Evolutionary conservation across 2,797 vertebrate genomes (phyloP).

Genomic region (Austrolebias charrua): DNA sequence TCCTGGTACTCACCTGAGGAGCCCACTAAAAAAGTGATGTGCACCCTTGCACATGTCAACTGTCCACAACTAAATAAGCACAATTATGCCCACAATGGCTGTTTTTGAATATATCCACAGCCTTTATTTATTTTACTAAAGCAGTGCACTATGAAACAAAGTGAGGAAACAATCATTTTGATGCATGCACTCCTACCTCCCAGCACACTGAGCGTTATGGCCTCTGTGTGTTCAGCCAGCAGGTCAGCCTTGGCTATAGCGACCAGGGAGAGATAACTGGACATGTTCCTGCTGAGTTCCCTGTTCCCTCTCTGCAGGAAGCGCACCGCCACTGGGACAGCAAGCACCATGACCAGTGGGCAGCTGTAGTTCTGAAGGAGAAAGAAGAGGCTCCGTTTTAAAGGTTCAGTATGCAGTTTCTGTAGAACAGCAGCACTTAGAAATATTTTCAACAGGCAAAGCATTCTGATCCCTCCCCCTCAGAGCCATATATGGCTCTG

Average conservation of each 20-base stretch:
- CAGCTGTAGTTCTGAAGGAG: conserved; percentile 87
- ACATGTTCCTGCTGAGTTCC: conserved; percentile 94
- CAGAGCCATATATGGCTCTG: no score
- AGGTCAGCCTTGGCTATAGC: conserved; percentile 89
- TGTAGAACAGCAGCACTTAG: no score
- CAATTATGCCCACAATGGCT: not conserved
- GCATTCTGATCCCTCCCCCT: no score
- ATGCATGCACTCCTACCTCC: conserved; percentile 81
- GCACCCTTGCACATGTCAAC: conserved; percentile 4
- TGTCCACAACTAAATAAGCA: conserved; percentile 27
- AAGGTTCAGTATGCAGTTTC: no score
- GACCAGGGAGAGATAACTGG: conserved; percentile 92
- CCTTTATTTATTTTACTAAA: not conserved
- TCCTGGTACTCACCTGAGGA: no score
- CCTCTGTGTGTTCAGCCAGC: conserved; percentile 88
- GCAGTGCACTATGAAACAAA: not conserved
- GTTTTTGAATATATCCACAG: not conserved
- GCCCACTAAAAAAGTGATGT: no score
- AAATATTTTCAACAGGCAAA: no score
- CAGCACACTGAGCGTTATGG: conserved; percentile 86
- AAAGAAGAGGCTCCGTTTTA: not conserved
- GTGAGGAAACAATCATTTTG: not conserved
- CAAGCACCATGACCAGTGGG: conserved; percentile 88
- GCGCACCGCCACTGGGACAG: conserved; percentile 91
- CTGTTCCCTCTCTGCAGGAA: conserved; percentile 90